Evolutionary conservation across 2,113 vertebrate species (phyloP).

Genomic region (Festucalex cinctus): DNA sequence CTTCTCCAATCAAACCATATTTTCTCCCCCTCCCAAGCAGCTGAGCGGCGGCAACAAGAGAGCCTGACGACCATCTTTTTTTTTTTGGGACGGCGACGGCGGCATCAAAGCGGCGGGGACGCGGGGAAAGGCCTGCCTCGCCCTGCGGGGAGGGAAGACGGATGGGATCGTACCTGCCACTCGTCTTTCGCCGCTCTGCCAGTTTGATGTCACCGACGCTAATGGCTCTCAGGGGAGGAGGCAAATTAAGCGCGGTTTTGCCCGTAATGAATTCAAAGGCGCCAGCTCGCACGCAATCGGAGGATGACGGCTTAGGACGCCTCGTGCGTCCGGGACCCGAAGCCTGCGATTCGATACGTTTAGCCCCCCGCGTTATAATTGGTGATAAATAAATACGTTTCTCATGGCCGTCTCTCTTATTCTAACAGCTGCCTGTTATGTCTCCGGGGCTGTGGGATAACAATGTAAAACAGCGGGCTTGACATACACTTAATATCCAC

Average conservation of each 20-base stretch:
- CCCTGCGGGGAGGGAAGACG: slow-evolving; percentile 41
- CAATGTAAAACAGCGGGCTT: slow-evolving; percentile 26
- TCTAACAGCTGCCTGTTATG: slow-evolving; percentile 9
- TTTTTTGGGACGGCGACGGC: background rate
- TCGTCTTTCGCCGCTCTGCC: slow-evolving; percentile 76
- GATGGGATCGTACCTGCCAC: slow-evolving; percentile 73
- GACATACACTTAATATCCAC: slow-evolving; percentile 37
- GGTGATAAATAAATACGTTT: slow-evolving; percentile 35
- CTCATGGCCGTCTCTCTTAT: slow-evolving; percentile 18
- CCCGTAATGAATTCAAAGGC: slow-evolving; percentile 89
- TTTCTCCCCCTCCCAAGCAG: background rate
- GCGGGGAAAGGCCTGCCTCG: slow-evolving; percentile 19
- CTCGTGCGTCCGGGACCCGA: background rate
- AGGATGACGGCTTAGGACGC: slow-evolving; percentile 29
- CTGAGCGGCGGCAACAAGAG: background rate
- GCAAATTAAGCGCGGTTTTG: slow-evolving; percentile 88
- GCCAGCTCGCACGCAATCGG: slow-evolving; percentile 61
- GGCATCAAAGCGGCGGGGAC: slow-evolving; percentile 20
- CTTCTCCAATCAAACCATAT: slow-evolving; percentile 26
- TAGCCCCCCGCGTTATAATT: slow-evolving; percentile 25
- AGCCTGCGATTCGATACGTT: slow-evolving; percentile 4
- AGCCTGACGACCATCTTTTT: slow-evolving; percentile 21
- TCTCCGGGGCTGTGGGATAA: slow-evolving; percentile 23
- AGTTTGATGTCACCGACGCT: slow-evolving; percentile 85
- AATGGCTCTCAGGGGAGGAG: slow-evolving; percentile 85